These are phyloP conservation scores for Climacteris rufus DNA, from an alignment of 2,113 vertebrate genomes.

Conservation along the genomic window DNA sequence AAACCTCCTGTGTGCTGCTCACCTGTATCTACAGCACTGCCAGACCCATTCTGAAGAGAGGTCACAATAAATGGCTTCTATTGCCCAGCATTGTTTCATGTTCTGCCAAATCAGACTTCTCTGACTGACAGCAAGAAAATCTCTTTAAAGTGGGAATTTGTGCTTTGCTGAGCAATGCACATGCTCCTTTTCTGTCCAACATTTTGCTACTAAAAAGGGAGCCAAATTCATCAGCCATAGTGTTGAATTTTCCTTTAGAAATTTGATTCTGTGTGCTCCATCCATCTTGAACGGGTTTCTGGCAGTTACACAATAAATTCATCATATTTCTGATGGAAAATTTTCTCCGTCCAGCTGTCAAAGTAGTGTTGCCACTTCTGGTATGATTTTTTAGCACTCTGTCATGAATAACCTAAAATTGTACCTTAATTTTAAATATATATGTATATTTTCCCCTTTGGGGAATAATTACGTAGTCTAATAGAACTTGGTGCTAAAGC, in stretches of 20 bases:
- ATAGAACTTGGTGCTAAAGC: conserved; percentile 10
- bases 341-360: background rate
- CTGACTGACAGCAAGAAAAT: background rate
- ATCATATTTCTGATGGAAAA: background rate
- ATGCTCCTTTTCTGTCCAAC: background rate
- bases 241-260: background rate
- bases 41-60: background rate
- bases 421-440: conserved; percentile 27
- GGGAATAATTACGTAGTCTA: conserved; percentile 31
- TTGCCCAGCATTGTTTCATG: background rate
- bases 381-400: background rate
- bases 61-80: background rate
- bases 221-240: background rate
- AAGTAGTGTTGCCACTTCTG: background rate
- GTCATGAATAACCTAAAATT: conserved; percentile 10
- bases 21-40: background rate
- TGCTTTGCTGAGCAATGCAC: background rate
- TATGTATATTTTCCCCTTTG: background rate
- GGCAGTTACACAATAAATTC: background rate
- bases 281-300: background rate
- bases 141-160: background rate
- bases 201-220: background rate
- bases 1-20: background rate
- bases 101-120: background rate
- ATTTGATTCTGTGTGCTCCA: background rate